Evolutionary conservation across 2,888 invertebrate genomes (phyloP), one percentile per base, ranked within the genome.

Genomic region (Brenthis ino): DNA sequence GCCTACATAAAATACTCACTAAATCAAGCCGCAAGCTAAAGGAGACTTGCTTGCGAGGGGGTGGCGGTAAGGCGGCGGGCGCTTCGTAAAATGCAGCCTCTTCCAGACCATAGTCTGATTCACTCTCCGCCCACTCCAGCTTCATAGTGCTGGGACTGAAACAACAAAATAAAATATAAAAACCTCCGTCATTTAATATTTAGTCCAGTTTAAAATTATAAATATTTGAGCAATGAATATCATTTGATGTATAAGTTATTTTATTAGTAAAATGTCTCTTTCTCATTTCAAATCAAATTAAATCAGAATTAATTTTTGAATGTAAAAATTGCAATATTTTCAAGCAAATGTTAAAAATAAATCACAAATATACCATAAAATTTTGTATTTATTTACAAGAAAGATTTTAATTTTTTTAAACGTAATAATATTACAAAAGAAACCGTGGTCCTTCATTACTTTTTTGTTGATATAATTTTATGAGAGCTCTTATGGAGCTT

Each of bases 11-110:
- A 2, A 51, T 56, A 81, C 87, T 84, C 72, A 93, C 93, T 89
- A 92, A 77, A 71, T 93, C 91, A 33, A 93, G 89, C 66, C 91
- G 83, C 65, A 93, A 81, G 75, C 88, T 91, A 81, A 93, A 93
- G 65, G 92, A 93, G 73, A 93, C 93, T 68, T 92, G 92, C 75
- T 93, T 93, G 72, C 93, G 84, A 51, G 87, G 89, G 57, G 92
- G 89, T 53, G 88, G 88, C 64, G 86, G 83, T 11, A 80, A 73
- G 72, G 86, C 85, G 70, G 94, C 93, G 72, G 93, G 94, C 57
- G 94, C 94, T 79, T 95, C 95, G 86, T 95, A 96, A 85, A 96
- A 96, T 75, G 95, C 95, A 73, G 96, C 94, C 81, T 95, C 95
- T 79, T 96, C 95, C 77, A 95, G 93, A 73, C 94, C 95, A 85